phyloP scores from a whole-genome alignment of 2,113 vertebrate species.

The Platycercus adscitus region DNA sequence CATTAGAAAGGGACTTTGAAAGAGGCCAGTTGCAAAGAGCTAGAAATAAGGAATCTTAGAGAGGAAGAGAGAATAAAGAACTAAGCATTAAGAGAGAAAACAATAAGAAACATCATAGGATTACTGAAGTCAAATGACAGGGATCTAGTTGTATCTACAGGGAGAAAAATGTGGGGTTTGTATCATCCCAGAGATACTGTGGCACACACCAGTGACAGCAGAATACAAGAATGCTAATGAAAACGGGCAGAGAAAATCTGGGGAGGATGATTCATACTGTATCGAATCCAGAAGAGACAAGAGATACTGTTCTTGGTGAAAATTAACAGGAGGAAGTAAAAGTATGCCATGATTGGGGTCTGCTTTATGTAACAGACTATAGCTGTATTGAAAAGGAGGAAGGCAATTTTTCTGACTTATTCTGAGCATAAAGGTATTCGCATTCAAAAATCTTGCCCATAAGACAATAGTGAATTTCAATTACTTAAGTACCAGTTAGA shows the following conservation, averaged over 20 bases:
- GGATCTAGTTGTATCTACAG: not conserved
- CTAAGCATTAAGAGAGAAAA: not conserved
- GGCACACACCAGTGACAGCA: not conserved
- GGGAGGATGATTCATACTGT: not conserved
- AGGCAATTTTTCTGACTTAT: not conserved
- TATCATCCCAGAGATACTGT: not conserved
- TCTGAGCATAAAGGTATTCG: not conserved
- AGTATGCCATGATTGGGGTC: not conserved
- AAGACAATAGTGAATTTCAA: not conserved
- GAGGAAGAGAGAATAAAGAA: not conserved
- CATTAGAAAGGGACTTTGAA: not conserved
- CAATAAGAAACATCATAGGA: not conserved
- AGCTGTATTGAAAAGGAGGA: not conserved
- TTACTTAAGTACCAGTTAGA: not conserved
- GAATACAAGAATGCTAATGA: not conserved
- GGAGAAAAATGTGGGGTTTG: not conserved
- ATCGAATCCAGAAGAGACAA: not conserved
- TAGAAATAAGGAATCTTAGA: not conserved
- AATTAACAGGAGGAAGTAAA: conserved; percentile 10
- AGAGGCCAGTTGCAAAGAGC: not conserved
- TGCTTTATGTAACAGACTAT: not conserved
- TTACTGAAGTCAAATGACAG: not conserved
- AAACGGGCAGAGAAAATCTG: not conserved
- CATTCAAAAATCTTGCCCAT: not conserved
- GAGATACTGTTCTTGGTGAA: not conserved